Base-by-base conservation (phyloP, 2,888 invertebrate genomes). In the Cosmopolites sordidus region DNA sequence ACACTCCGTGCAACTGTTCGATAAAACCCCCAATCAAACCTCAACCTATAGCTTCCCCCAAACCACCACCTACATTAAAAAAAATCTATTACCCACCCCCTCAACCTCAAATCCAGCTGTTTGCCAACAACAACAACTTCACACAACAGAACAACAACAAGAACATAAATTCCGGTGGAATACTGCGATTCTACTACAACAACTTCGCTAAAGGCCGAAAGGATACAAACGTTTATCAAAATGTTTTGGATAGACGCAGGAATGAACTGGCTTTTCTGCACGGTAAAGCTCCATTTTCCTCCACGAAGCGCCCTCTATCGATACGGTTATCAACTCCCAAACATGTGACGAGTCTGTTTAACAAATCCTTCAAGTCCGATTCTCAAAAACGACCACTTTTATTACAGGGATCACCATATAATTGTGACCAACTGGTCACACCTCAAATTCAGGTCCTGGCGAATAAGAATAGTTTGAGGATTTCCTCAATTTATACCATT, bases 221-320 rank as follows among this genome's bases (percentile, higher is more conserved):
- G 59, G 73, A 73, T 58, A 67, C 72, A 1, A 74, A 73, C 51
- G 71, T 71, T n/a, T 69, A 73, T 59, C 69, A 71, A 49, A 73
- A 72, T 58, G 73, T 70, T 18, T 62, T 74, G 59, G 66, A 66
- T 27, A 58, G 67, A 43, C 60, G 67, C 14, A 63, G 63, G 48
- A 70, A 66, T 47, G 69, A 70, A 51, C 54, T 70, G 50, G 68
- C 68, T 2, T 69, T 70, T 43, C 62, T 70, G 12, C 67, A 69
- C 38, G 68, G 76, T 68, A 76, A 80, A 74, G 73, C 76, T 67
- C 82, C 74, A 1, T 75, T 81, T 58, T 75, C 80, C 16, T 78
- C 81, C 5, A 78, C 79, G 16, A 73, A 74, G 54, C 70, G 77
- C 16, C 77, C 77, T 16, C 66, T 77, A 22, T 75, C 76, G 9